Evolutionary conservation across 1,140 invertebrate species (phyloP).

Genomic region (Onthophagus taurus): DNA sequence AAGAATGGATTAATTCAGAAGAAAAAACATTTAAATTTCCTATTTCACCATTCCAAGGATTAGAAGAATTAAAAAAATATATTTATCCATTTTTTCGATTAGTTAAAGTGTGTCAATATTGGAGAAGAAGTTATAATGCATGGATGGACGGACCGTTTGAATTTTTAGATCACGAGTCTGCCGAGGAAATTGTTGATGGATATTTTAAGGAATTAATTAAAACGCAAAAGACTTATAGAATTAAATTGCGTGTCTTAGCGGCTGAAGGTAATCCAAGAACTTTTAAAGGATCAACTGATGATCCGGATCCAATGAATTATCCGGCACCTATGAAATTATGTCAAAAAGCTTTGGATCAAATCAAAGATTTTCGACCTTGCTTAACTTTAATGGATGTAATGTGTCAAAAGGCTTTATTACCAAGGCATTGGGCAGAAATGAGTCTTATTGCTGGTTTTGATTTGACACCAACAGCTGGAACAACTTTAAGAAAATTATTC

Average conservation of each 20-base stretch:
- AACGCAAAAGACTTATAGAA: conserved; percentile 70
- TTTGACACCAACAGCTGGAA: conserved; percentile 76
- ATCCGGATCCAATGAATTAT: conserved; percentile 63
- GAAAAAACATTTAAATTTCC: conserved; percentile 78
- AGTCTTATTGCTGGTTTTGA: conserved; percentile 71
- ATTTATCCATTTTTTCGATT: conserved; percentile 59
- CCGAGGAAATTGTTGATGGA: conserved; percentile 63
- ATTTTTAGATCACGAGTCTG: conserved; percentile 60
- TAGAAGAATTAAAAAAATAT: conserved; percentile 61
- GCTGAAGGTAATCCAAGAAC: conserved; percentile 52
- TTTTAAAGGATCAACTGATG: conserved; percentile 62
- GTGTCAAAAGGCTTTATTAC: conserved; percentile 77
- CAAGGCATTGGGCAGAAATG: conserved; percentile 88
- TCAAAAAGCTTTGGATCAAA: conserved; percentile 55
- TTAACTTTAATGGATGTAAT: conserved; percentile 63
- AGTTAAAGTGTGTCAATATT: conserved; percentile 53
- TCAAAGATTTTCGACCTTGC: conserved; percentile 73
- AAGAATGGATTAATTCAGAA: conserved; percentile 82
- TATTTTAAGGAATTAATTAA: conserved; percentile 66
- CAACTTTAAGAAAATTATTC: conserved; percentile 75
- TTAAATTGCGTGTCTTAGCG: conserved; percentile 66
- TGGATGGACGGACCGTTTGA: conserved; percentile 90
- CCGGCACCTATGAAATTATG: conserved; percentile 71
- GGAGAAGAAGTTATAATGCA: conserved; percentile 70
- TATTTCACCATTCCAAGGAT: conserved; percentile 57